Conservation (phyloP, 53 echinoderm and acorn worm genomes). For the Holothuria leucospilota region DNA sequence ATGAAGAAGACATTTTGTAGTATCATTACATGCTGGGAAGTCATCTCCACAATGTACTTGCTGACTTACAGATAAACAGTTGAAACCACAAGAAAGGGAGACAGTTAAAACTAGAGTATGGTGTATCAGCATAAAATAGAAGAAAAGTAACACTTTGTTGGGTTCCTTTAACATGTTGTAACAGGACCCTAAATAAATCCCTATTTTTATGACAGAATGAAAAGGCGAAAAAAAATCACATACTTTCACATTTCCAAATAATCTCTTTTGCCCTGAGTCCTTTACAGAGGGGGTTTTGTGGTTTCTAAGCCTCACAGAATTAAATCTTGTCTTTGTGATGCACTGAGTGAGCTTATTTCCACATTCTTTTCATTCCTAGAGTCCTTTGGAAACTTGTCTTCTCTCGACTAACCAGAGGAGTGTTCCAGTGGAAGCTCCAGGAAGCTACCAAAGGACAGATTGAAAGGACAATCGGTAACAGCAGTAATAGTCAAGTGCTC, state of each 20-base stretch:
- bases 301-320: slow-evolving; percentile 27
- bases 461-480: no score
- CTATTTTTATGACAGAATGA: slow-evolving; percentile 16
- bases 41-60: no score
- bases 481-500: no score
- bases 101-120: neutral
- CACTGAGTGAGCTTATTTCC: slow-evolving; percentile 32
- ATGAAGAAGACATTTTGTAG: no score
- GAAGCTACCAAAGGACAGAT: no score
- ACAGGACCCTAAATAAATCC: slow-evolving; percentile 44
- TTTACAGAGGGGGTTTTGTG: slow-evolving; percentile 6
- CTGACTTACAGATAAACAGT: no score
- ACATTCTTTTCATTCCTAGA: slow-evolving; percentile 50
- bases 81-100: no score
- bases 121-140: neutral
- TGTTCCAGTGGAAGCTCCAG: neutral
- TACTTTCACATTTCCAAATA: slow-evolving; percentile 39
- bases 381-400: slow-evolving; percentile 19
- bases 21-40: no score
- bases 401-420: neutral
- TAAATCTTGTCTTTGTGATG: slow-evolving; percentile 23
- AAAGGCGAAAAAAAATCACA: slow-evolving; percentile 18
- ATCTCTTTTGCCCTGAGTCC: neutral
- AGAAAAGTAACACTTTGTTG: slow-evolving; percentile 17
- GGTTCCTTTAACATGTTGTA: slow-evolving; percentile 4